Evolutionary conservation across 2,113 vertebrate species (phyloP).

Genomic region (Leucosticte australis): DNA sequence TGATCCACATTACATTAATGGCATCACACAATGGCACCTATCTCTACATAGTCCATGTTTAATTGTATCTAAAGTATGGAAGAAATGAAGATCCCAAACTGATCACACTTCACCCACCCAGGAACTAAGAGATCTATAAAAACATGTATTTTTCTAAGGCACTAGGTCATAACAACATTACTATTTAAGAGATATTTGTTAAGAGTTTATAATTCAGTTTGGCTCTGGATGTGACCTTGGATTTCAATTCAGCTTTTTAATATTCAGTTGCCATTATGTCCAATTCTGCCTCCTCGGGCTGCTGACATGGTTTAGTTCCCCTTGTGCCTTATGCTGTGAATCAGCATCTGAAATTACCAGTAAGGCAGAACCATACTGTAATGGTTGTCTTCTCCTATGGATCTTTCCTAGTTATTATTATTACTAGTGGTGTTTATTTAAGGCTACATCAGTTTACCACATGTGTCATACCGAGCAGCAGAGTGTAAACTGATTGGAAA

Average conservation of each 20-base stretch:
- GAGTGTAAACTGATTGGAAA: conserved; percentile 2
- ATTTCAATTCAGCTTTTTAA: neutral
- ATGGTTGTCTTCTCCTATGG: neutral
- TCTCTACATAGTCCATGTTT: neutral
- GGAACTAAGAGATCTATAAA: neutral
- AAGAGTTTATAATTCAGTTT: neutral
- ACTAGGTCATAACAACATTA: neutral
- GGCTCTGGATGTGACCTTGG: neutral
- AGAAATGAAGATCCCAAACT: neutral
- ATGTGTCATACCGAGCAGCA: neutral
- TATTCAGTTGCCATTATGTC: neutral
- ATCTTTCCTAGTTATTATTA: neutral
- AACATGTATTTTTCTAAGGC: neutral
- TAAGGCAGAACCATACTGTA: neutral
- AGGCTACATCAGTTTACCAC: conserved; percentile 7
- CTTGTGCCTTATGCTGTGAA: neutral
- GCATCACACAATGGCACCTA: neutral
- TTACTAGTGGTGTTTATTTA: neutral
- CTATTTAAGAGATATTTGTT: neutral
- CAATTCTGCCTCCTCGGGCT: neutral
- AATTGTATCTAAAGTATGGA: neutral
- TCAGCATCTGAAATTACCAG: neutral
- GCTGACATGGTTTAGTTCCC: neutral
- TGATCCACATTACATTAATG: neutral
- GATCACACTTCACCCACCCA: neutral